Percentiles rank a stretch among this genome's conserved stretches.
phyloP scores from a whole-genome alignment of 2,113 vertebrate species.

The Lasiurus borealis region DNA sequence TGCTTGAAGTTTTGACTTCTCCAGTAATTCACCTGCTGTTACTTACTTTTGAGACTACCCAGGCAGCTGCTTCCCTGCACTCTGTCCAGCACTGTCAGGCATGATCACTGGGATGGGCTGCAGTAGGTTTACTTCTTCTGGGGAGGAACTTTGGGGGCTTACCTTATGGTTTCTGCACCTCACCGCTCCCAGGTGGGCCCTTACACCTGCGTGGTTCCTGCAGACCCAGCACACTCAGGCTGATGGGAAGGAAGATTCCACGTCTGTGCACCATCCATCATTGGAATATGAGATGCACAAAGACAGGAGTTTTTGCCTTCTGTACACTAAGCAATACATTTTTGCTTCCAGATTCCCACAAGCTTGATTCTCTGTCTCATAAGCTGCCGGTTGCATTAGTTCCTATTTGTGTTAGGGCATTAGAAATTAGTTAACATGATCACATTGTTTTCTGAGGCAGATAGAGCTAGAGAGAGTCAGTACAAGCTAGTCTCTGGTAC shows the following conservation, averaged over 20 bases:
- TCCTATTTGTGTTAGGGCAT: neutral
- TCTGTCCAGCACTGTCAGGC: neutral
- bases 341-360: neutral
- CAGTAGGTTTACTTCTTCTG: neutral
- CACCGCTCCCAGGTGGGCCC: neutral
- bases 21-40: neutral
- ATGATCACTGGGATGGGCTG: neutral
- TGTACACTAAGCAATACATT: neutral
- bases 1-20: neutral
- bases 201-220: neutral
- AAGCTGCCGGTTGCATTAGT: neutral
- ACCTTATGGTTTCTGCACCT: neutral
- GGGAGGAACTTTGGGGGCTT: neutral
- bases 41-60: neutral
- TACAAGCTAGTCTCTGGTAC: neutral
- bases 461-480: neutral
- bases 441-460: neutral
- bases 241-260: neutral
- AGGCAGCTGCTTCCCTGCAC: neutral
- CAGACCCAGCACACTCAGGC: neutral
- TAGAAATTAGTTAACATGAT: neutral
- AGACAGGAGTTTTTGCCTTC: too few relatives aligned
- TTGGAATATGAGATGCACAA: too few relatives aligned
- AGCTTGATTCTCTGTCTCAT: neutral
- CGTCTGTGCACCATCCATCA: neutral